Evolutionary conservation across 1,140 invertebrate species (phyloP), one percentile per base, ranked within the genome.

Genomic region (Drosophila sturtevanti): DNA sequence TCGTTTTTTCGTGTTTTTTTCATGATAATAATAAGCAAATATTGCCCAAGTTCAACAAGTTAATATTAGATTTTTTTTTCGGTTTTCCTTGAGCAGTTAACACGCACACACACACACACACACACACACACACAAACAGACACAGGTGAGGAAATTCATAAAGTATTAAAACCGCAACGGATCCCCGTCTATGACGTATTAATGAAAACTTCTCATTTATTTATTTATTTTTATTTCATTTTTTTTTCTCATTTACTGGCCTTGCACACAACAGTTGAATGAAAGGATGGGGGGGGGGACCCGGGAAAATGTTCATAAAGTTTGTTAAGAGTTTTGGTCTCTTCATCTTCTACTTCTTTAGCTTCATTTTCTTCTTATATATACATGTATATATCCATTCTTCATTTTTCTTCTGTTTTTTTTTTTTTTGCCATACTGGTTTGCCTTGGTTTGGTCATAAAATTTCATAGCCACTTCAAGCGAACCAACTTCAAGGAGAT

Each of bases 381-480:
- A n/a, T n/a, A n/a, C n/a, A n/a, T n/a, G n/a, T n/a, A n/a, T n/a
- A n/a, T 44, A 44, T 56, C 2, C 27, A 35, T 35, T 31, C 24
- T 21, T 35, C 14, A 16, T 12, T 7, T 21, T 22, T 41, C 34
- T 35, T 24, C 4, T 4, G 2, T 24, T 24, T 24, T 24, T 24
- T 31, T 31, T 31, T 31, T 31, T 31, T 31, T 31, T 31, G 27
- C 31, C 11, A 38, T 71, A 74, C 72, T 74, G 68, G 82, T 81
- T 86, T 81, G 68, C 81, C 81, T 87, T 79, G 73, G 60, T 75
- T 56, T 65, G 78, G 72, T 68, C 81, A 81, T 81, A 85, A 82
- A 77, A 74, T 65, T 41, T 56, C 54, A 41, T 60, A 60, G 58
- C 51, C 27, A 37, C 14, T 44, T 9, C 16, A 44, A 44, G 7